phyloP scores from a whole-genome alignment of 2,797 vertebrate genomes.

The Coregonus ussuriensis region DNA sequence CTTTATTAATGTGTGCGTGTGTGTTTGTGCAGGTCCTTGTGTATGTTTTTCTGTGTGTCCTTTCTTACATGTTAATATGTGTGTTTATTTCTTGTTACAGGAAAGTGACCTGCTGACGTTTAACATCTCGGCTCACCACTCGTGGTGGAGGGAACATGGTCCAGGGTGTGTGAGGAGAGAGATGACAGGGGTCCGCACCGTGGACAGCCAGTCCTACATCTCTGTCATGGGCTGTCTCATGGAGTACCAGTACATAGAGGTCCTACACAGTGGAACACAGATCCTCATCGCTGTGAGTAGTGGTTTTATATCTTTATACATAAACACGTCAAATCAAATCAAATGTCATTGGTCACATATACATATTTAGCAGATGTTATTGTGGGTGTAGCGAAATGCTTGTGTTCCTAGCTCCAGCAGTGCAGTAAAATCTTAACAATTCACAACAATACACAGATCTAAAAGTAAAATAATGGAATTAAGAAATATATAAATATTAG shows the following conservation, averaged over 20 bases:
- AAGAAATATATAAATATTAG: no score
- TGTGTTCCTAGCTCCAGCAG: no score
- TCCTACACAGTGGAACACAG: slow-evolving; percentile 86
- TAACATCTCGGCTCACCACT: slow-evolving; percentile 87
- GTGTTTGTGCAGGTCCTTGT: slow-evolving; percentile 23
- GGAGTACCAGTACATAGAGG: slow-evolving; percentile 88
- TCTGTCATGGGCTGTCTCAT: slow-evolving; percentile 84
- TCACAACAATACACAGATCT: no score
- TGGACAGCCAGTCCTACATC: slow-evolving; percentile 83
- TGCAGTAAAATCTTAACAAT: no score
- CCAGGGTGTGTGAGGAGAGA: slow-evolving; percentile 84
- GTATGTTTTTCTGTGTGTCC: slow-evolving; percentile 15
- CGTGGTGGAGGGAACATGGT: slow-evolving; percentile 91
- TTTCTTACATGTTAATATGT: background rate
- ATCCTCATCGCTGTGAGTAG: slow-evolving; percentile 86
- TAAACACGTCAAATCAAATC: slow-evolving; percentile 21
- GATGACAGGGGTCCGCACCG: slow-evolving; percentile 70
- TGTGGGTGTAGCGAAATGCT: no score
- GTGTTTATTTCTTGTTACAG: slow-evolving; percentile 58
- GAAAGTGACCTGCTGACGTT: slow-evolving; percentile 89
- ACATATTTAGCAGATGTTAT: no score
- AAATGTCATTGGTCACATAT: no score
- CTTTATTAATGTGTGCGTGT: background rate
- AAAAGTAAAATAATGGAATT: no score
- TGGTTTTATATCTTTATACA: background rate